Base-by-base conservation (phyloP, 2,797 vertebrate genomes). In the Crypturellus tataupa region DNA sequence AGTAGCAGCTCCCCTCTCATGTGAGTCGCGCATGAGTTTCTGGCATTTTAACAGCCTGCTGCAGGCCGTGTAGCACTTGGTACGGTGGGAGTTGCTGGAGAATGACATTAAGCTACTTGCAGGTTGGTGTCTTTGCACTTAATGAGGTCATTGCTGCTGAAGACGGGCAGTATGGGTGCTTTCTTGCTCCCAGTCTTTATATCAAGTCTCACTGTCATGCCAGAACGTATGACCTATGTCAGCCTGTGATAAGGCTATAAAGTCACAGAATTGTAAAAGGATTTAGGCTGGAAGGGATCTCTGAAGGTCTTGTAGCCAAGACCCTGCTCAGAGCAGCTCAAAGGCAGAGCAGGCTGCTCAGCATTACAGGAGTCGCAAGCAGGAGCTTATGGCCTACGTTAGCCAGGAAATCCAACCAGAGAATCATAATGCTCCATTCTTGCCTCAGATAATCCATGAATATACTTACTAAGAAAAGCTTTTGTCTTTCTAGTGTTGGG, bases 61-160 rank as follows among this genome's bases (percentile, higher is more conserved):
- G 59, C 47, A 92, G 67, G 35, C 31, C 92, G 63, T 68, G 70
- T 49, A 37, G 77, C 72, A 33, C 49, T 94, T 93, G 75, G 77
- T 71, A 35, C 7, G 46, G 15, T 79, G 63, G 46, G 35, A 87
- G 47, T 63, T 85, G 73, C 42, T 76, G 82, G 87, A 91, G 42
- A 70, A 85, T 94, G 77, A 78, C 89, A 94, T 93, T 95, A 94
- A 91, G 44, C 29, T 80, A 90, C 95, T 94, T 89, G 89, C 37
- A 86, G 73, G 51, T 58, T 87, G 58, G 55, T 72, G 76, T 85
- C 89, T 92, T 89, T 95, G 56, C 19, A 80, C 77, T 95, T 80
- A 93, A 24, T 91, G 81, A 80, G 80, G 71, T 95, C 89, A 92
- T 94, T 88, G 69, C 67, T 84, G 55, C 56, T 84, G 87, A 87